Evolutionary conservation across 2,888 invertebrate genomes (phyloP), one percentile per base, ranked within the genome.

Genomic region (Meteorus colon): DNA sequence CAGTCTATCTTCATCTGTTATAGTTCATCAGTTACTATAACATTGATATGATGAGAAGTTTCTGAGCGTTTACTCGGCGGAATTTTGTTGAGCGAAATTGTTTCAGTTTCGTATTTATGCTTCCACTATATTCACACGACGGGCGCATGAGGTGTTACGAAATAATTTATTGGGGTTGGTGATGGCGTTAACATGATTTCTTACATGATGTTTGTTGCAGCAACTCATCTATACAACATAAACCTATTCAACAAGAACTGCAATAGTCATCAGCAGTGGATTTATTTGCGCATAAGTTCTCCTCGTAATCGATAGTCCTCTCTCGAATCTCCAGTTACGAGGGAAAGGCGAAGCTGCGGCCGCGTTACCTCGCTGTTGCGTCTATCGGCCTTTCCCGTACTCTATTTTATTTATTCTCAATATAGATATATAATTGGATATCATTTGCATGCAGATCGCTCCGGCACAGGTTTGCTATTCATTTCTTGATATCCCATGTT

Each of bases 251-350:
- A 63, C 63, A 34, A 34, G 34, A 63, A 29, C 63, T 63, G 29
- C 63, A 31, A 63, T 63, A 63, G 29, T 63, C 75, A 67, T 76
- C 34, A 55, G 29, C 24, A 16, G 27, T 27, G 66, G 31, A 73
- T 65, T 51, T 73, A 78, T 77, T 75, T 81, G 77, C 74, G 79
- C 85, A 85, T 84, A 85, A 87, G 87, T 88, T 88, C 87, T 85
- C 83, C 82, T 83, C 84, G 87, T 86, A 88, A 88, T 85, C 83
- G 86, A 88, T 84, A 88, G 78, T 85, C 82, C 82, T 82, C 85
- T 82, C 84, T 82, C 82, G 83, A 84, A 85, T 86, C 86, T 86
- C 86, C 84, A 81, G 81, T 87, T 87, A 87, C 86, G 81, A 80
- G 82, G 83, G 84, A 86, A 85, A 86, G 84, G 83, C 83, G 45